phyloP scores from a whole-genome alignment of 35 echinoderm and acorn worm species.

The Patiria miniata region DNA sequence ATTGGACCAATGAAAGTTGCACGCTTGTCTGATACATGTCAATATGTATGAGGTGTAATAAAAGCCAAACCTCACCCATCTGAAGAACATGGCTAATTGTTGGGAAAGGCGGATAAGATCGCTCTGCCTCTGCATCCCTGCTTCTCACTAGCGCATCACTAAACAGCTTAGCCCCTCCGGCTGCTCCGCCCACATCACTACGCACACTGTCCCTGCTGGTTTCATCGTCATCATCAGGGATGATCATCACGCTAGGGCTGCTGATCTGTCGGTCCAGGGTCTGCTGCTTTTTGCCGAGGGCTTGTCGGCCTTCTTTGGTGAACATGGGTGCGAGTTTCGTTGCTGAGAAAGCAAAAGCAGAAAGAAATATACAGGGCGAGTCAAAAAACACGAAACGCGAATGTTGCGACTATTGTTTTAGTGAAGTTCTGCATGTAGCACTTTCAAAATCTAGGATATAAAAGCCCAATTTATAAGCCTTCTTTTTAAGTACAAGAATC shows the following conservation, averaged over 20 bases:
- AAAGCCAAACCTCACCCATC: slow-evolving; percentile 41
- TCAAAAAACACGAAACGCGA: too few species aligned
- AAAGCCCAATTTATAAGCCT: too few species aligned
- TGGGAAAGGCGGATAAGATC: slow-evolving; percentile 43
- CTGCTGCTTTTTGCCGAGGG: slow-evolving; percentile 60
- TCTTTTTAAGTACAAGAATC: too few species aligned
- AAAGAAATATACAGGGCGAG: not conserved
- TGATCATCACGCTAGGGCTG: not conserved
- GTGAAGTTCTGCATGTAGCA: too few species aligned
- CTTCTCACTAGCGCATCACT: not conserved
- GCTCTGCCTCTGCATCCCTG: not conserved
- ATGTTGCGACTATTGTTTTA: too few species aligned
- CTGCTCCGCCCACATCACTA: slow-evolving; percentile 23
- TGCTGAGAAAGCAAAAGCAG: slow-evolving; percentile 28
- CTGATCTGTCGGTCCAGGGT: slow-evolving; percentile 22
- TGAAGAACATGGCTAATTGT: slow-evolving; percentile 66
- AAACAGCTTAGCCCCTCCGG: slow-evolving; percentile 1
- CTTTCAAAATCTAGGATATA: too few species aligned
- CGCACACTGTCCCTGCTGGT: slow-evolving; percentile 43
- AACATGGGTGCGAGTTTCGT: slow-evolving; percentile 73
- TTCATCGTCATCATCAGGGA: slow-evolving; percentile 5
- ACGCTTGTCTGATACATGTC: too few species aligned
- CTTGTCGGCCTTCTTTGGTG: slow-evolving; percentile 73
- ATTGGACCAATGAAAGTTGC: too few species aligned
- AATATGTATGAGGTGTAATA: too few species aligned